Evolutionary conservation across 2,888 invertebrate genomes (phyloP).

Genomic region (Epinotia bilunana): DNA sequence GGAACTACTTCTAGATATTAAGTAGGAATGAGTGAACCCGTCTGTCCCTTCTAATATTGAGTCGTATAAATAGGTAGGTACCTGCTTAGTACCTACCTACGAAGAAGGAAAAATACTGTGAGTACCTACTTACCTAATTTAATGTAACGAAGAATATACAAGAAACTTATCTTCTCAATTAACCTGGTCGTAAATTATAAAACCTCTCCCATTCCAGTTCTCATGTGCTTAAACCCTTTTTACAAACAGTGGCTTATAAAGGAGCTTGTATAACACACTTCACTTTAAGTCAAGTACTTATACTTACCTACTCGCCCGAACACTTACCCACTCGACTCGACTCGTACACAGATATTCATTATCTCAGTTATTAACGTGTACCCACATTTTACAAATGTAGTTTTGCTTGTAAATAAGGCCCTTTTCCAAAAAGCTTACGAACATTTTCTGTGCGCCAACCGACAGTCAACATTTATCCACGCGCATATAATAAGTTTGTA

Average conservation of each 20-base stretch:
- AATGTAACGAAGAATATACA: not conserved
- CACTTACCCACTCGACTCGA: constrained; percentile 38
- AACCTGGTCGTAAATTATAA: not conserved
- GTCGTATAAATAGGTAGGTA: no score
- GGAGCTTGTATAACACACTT: constrained; percentile 29
- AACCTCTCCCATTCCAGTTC: constrained; percentile 11
- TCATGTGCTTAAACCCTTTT: constrained; percentile 29
- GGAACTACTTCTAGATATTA: no score
- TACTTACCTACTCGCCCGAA: constrained; percentile 28
- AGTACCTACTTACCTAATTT: no score
- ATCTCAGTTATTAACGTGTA: constrained; percentile 57
- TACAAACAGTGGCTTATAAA: constrained; percentile 37
- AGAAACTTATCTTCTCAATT: not conserved
- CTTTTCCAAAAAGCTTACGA: not conserved
- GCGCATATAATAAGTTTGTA: constrained; percentile 18
- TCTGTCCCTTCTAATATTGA: no score
- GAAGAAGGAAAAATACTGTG: no score
- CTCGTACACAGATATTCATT: constrained; percentile 35
- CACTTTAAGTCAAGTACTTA: constrained; percentile 34
- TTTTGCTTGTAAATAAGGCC: constrained; percentile 8
- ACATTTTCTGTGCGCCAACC: not conserved
- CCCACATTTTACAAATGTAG: constrained; percentile 40
- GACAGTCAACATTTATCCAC: not conserved
- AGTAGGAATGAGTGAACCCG: no score
- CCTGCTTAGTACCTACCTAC: no score